Percentiles rank a stretch among this genome's conserved stretches.
These are phyloP conservation scores for Carcharodon carcharias DNA, from an alignment of 2,797 vertebrate genomes.

Conservation along the genomic window DNA sequence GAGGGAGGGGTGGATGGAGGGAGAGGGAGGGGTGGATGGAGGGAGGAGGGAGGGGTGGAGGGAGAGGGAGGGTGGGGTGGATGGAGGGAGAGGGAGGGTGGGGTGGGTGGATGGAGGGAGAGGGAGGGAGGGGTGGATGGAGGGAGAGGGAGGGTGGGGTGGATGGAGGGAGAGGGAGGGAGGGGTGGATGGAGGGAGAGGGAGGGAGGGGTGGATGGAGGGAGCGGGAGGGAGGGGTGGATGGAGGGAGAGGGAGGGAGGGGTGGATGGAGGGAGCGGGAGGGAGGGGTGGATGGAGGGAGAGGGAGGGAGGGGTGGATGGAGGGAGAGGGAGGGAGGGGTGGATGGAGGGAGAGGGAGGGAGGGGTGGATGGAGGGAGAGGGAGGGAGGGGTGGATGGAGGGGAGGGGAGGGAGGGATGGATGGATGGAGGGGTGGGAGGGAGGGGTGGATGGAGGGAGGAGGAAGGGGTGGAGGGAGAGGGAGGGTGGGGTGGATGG, in stretches of 20 bases:
- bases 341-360: background rate
- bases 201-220: background rate
- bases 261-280: background rate
- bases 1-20: background rate
- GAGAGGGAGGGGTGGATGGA: background rate
- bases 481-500: background rate
- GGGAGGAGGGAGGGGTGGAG: fast-evolving
- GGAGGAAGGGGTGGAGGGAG: background rate
- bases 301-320: fast-evolving
- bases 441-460: background rate
- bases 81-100: fast-evolving
- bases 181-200: background rate
- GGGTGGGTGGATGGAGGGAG: too few relatives aligned
- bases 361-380: background rate
- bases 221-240: background rate
- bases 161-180: too few relatives aligned
- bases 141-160: too few relatives aligned
- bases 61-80: background rate
- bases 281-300: background rate
- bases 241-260: background rate
- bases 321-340: background rate
- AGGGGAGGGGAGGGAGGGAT: background rate
- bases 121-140: background rate
- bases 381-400: background rate
- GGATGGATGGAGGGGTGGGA: fast-evolving